Evolutionary conservation across 1,140 invertebrate species (phyloP).

Genomic region (Tetramorium alpestre): DNA sequence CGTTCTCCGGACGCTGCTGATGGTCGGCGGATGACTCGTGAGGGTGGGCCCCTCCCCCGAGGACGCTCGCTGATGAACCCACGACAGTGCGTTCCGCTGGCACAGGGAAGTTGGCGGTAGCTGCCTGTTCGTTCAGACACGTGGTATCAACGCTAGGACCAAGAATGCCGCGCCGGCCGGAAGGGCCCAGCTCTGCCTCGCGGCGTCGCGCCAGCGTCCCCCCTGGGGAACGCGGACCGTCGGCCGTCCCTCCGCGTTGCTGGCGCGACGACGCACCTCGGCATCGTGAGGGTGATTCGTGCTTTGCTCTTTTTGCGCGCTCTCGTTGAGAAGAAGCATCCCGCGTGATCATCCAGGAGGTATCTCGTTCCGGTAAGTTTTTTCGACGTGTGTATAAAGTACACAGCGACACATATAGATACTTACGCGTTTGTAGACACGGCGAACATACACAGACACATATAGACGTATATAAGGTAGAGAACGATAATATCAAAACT

Average conservation of each 20-base stretch:
- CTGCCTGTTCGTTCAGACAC: constrained; percentile 83
- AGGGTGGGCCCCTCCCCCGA: constrained; percentile 88
- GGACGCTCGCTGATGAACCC: constrained; percentile 86
- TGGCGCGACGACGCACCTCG: constrained; percentile 45
- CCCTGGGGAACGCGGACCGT: neutral
- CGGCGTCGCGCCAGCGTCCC: constrained; percentile 29
- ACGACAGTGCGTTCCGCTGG: constrained; percentile 87
- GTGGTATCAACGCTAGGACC: constrained; percentile 41
- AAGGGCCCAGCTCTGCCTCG: neutral
- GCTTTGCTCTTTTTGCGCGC: constrained; percentile 18
- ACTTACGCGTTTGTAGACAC: constrained; percentile 41
- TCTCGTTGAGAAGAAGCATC: constrained; percentile 59
- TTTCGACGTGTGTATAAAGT: neutral
- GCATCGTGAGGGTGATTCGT: constrained; percentile 20
- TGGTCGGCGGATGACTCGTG: constrained; percentile 86
- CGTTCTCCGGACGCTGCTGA: constrained; percentile 93
- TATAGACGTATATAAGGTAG: constrained; percentile 18
- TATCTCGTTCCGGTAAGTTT: constrained; percentile 2
- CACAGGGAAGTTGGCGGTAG: constrained; percentile 86
- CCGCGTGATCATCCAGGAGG: neutral
- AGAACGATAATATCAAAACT: constrained; percentile 27
- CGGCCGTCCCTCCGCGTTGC: neutral
- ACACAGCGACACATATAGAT: constrained; percentile 38
- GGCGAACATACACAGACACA: constrained; percentile 20
- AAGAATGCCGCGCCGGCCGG: constrained; percentile 1